These are phyloP conservation scores for Calephelis virginiensis DNA, from an alignment of 1,140 invertebrate species.

Conservation along the genomic window DNA sequence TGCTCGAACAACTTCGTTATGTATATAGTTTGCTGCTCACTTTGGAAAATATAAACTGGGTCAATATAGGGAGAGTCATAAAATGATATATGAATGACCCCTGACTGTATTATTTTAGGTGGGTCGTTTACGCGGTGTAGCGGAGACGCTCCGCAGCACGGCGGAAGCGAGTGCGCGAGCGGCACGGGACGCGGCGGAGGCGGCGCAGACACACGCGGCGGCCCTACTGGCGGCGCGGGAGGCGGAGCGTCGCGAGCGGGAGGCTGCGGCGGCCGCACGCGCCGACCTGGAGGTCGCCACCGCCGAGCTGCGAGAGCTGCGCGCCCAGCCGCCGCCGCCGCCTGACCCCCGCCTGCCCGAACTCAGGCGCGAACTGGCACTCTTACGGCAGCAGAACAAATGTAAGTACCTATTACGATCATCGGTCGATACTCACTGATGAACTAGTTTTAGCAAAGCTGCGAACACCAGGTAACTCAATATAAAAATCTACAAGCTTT, in stretches of 20 bases:
- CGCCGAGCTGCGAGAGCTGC: slow-evolving; percentile 66
- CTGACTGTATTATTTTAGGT: slow-evolving; percentile 41
- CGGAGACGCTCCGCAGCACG: slow-evolving; percentile 74
- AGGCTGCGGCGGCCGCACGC: slow-evolving; percentile 45
- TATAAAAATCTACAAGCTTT: no score
- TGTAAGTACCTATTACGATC: no score
- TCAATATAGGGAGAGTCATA: not conserved
- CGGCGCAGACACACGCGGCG: slow-evolving; percentile 79
- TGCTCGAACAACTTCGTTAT: no score
- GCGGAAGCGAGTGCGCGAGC: slow-evolving; percentile 80
- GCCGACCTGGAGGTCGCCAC: slow-evolving; percentile 78
- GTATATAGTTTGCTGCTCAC: no score
- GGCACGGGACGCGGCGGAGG: slow-evolving; percentile 74
- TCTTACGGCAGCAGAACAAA: slow-evolving; percentile 86
- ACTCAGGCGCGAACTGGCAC: slow-evolving; percentile 82
- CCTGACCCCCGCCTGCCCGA: slow-evolving; percentile 86
- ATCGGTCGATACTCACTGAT: not conserved
- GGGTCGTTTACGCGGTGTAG: slow-evolving; percentile 67
- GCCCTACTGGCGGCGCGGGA: slow-evolving; percentile 80
- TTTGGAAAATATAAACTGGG: not conserved
- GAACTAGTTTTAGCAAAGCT: no score
- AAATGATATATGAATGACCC: no score
- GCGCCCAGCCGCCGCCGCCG: slow-evolving; percentile 78
- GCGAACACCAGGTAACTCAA: no score
- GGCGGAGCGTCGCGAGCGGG: slow-evolving; percentile 63